A percentile compares a stretch with the other conserved stretches of the same genome.
phyloP scores from a whole-genome alignment of 2,888 invertebrate species.

The Orthonevra nobilis region DNA sequence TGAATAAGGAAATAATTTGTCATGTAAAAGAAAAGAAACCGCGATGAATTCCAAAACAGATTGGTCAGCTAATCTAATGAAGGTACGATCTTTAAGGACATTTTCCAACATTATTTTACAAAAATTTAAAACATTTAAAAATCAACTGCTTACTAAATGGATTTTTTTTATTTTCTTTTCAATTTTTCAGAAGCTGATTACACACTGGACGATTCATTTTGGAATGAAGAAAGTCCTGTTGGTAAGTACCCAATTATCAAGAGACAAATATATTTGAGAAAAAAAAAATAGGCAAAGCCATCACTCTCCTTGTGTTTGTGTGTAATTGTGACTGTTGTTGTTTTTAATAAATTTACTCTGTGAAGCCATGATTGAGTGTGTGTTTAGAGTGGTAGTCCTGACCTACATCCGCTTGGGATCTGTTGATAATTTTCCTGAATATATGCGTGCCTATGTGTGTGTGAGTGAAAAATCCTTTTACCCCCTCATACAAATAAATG shows the following conservation, averaged over 20 bases:
- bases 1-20: slow-evolving; percentile 49
- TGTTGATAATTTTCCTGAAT: slow-evolving; percentile 2
- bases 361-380: neutral
- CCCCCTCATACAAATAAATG: slow-evolving; percentile 9
- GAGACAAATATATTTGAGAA: no score
- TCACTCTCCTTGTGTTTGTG: neutral
- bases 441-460: no score
- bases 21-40: slow-evolving; percentile 5
- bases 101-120: neutral
- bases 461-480: slow-evolving; percentile 4
- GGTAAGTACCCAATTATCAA: slow-evolving; percentile 85
- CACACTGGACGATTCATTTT: slow-evolving; percentile 94
- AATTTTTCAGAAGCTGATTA: slow-evolving; percentile 93
- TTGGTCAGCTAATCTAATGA: neutral
- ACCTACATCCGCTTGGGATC: slow-evolving; percentile 11
- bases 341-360: neutral
- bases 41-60: slow-evolving; percentile 19
- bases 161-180: slow-evolving; percentile 72
- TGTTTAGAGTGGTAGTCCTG: neutral
- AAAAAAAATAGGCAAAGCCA: neutral
- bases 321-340: neutral
- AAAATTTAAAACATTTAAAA: no score
- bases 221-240: slow-evolving; percentile 95
- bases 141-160: slow-evolving; percentile 8
- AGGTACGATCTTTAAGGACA: neutral